Base-by-base conservation (phyloP, 1,140 invertebrate genomes). In the Olivierus martensii region DNA sequence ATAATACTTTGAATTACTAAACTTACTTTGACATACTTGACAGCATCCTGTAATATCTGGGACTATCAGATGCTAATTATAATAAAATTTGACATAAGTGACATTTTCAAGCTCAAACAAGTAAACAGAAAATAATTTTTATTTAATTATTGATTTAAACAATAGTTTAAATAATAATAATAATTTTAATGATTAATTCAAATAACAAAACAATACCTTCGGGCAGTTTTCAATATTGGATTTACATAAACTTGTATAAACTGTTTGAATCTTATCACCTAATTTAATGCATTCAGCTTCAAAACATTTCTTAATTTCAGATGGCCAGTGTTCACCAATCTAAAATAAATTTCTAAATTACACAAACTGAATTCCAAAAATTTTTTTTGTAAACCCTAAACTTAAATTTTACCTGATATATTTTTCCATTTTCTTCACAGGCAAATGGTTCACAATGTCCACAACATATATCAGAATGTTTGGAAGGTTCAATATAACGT, bases 401-500 rank as follows among this genome's bases (percentile, higher is more conserved):
- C 35, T 7, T 15, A 28, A n/a, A n/a, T 53, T 46, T 51, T 58
- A 78, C 75, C 59, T 74, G 63, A 57, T 77, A 75, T 10, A 75
- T 61, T 22, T 68, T 66, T 9, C 69, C 72, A 2, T 72, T 65
- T 49, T 79, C 67, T 61, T 75, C 75, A 60, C 83, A 85, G 6
- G 77, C 78, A 2, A 69, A 67, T 10, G 50, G 19, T 75, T 69
- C 56, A 71, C 69, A 38, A 75, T 66, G 15, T 61, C 63, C 0
- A 79, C 81, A 84, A 64, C 81, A 84, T 17, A 76, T 64, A 55
- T 72, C 72, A 19, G 74, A 70, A 12, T 74, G 62, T 0, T 69
- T 59, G 3, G 73, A 59, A 11, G 72, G 58, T 60, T 77, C 69
- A 15, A 79, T 39, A 17, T 57, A 55, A 38, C 60, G 59, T 9